phyloP scores from a whole-genome alignment of 2,888 invertebrate genomes.

The Meta bourneti region DNA sequence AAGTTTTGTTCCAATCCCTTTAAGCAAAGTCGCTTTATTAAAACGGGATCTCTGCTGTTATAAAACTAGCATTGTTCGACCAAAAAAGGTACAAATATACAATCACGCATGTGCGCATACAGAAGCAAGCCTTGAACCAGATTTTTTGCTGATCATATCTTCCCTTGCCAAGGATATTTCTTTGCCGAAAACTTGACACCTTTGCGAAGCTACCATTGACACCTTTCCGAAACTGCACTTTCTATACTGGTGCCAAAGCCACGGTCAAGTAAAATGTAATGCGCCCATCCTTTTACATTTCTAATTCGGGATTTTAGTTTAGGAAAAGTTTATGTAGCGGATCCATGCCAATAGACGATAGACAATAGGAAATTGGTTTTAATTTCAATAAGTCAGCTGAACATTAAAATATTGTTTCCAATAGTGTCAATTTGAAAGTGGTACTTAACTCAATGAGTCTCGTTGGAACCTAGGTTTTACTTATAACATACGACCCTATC shows the following conservation, averaged over 20 bases:
- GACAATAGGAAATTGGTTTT: too few species aligned
- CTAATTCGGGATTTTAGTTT: neutral
- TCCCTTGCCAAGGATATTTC: neutral
- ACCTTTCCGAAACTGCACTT: conserved; percentile 5
- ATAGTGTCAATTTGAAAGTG: too few species aligned
- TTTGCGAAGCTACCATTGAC: neutral
- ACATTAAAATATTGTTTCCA: too few species aligned
- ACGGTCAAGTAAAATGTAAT: neutral
- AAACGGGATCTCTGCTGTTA: conserved; percentile 24
- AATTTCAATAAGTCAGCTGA: too few species aligned
- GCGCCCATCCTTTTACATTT: too few species aligned
- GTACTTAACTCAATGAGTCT: too few species aligned
- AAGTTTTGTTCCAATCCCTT: conserved; percentile 56
- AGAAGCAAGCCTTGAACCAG: conserved; percentile 51
- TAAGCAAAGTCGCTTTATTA: conserved; percentile 66
- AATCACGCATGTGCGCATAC: conserved; percentile 33
- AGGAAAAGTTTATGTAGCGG: neutral
- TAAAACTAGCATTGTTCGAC: conserved; percentile 20
- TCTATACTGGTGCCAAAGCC: neutral
- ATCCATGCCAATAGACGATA: neutral
- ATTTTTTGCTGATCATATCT: conserved; percentile 46
- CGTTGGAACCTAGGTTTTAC: too few species aligned
- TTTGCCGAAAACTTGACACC: neutral
- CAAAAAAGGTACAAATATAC: conserved; percentile 39
- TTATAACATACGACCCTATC: too few species aligned